Conservation (phyloP, 2,888 invertebrate species). For the Lydus trimaculatus region DNA sequence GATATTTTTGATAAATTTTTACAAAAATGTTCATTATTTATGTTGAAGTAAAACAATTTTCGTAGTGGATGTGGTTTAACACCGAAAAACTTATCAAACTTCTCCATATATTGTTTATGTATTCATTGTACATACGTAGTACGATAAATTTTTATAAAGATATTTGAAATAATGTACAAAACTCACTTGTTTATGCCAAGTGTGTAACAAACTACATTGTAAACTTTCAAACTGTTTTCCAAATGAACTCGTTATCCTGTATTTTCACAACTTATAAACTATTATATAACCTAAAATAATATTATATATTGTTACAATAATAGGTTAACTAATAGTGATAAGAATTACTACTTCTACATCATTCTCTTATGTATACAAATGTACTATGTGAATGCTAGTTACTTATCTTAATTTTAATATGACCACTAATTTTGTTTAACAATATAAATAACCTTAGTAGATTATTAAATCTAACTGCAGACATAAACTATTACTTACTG, state of each 20-base stretch:
- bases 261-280: conserved; percentile 14
- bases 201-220: conserved; percentile 30
- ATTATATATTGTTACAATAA: neutral
- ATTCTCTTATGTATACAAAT: neutral
- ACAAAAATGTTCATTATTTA: neutral
- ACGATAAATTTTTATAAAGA: conserved; percentile 31
- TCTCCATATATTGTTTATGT: conserved; percentile 18
- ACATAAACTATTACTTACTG: conserved; percentile 24
- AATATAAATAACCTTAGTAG: conserved; percentile 22
- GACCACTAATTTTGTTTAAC: conserved; percentile 28
- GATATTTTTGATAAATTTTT: too few species aligned
- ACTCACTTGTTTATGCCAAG: conserved; percentile 25
- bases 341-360: neutral
- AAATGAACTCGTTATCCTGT: conserved; percentile 36
- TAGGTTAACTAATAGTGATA: neutral
- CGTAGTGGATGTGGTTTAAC: conserved; percentile 9
- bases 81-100: conserved; percentile 20
- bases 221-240: conserved; percentile 33
- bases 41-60: conserved; percentile 15
- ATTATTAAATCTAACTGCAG: conserved; percentile 26
- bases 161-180: conserved; percentile 28
- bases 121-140: conserved; percentile 19
- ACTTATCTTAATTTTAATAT: conserved; percentile 32
- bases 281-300: neutral
- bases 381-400: neutral